Evolutionary conservation across 2,113 vertebrate genomes (phyloP).

Genomic region (Serilophus lunatus): DNA sequence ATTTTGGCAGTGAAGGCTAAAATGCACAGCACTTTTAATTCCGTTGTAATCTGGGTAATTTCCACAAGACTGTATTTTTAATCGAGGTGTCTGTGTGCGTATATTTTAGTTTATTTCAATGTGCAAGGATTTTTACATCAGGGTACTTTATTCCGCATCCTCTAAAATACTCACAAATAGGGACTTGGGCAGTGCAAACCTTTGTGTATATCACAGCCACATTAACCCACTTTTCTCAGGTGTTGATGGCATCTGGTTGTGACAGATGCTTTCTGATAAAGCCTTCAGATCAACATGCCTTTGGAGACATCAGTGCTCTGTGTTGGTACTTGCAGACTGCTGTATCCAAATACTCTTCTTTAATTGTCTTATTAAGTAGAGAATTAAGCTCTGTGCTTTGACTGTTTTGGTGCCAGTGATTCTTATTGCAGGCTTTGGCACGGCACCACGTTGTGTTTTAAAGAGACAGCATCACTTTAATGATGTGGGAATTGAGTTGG

Average conservation of each 20-base stretch:
- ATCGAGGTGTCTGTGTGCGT: neutral
- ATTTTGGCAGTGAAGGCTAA: neutral
- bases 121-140: neutral
- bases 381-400: constrained; percentile 58
- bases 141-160: neutral
- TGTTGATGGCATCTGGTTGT: constrained; percentile 57
- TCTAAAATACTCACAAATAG: neutral
- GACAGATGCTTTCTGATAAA: constrained; percentile 68
- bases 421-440: constrained; percentile 58
- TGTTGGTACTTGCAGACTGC: constrained; percentile 61
- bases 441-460: constrained; percentile 7
- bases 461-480: constrained; percentile 60
- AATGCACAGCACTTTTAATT: neutral
- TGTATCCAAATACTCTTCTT: constrained; percentile 66
- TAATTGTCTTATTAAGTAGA: constrained; percentile 71
- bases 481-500: constrained; percentile 60
- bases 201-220: neutral
- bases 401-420: constrained; percentile 53
- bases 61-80: neutral
- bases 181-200: neutral
- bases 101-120: neutral
- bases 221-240: constrained; percentile 46
- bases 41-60: neutral
- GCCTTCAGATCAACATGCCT: constrained; percentile 54
- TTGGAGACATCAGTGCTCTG: constrained; percentile 56